Evolutionary conservation across 2,113 vertebrate genomes (phyloP).

Genomic region (Cepphus grylle): DNA sequence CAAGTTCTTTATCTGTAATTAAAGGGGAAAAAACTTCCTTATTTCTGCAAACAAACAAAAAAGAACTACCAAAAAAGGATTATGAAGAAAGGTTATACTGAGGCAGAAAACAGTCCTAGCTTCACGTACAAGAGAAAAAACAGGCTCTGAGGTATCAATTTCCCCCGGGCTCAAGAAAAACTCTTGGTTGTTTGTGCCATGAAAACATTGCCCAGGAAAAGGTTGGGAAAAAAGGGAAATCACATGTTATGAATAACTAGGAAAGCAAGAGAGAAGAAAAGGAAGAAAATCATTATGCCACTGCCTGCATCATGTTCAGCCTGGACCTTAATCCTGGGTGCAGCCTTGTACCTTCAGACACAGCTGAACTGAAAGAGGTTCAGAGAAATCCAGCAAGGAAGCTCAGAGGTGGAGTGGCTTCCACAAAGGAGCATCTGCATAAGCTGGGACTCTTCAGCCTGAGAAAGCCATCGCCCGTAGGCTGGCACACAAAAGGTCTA

Average conservation of each 20-base stretch:
- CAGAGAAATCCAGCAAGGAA: not conserved
- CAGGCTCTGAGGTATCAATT: not conserved
- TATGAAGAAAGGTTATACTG: not conserved
- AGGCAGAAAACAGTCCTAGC: not conserved
- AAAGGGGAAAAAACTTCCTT: not conserved
- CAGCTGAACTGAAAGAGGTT: not conserved
- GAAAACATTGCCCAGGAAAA: not conserved
- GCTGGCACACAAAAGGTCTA: not conserved
- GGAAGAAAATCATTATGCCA: not conserved
- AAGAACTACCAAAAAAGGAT: not conserved
- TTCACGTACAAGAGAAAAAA: not conserved
- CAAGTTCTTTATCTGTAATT: not conserved
- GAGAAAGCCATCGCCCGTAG: not conserved
- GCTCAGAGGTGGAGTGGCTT: not conserved
- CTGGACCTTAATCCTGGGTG: not conserved
- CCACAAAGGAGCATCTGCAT: not conserved
- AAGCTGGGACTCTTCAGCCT: not conserved
- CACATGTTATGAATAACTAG: accelerated
- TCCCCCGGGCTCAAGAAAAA: not conserved
- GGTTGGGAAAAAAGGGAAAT: not conserved
- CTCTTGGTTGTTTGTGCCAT: not conserved
- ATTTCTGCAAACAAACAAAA: not conserved
- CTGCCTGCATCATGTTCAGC: not conserved
- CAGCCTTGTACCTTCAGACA: not conserved
- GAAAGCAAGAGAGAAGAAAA: not conserved